Conservation (phyloP, 2,888 invertebrate genomes). For the Halictus quadricinctus region DNA sequence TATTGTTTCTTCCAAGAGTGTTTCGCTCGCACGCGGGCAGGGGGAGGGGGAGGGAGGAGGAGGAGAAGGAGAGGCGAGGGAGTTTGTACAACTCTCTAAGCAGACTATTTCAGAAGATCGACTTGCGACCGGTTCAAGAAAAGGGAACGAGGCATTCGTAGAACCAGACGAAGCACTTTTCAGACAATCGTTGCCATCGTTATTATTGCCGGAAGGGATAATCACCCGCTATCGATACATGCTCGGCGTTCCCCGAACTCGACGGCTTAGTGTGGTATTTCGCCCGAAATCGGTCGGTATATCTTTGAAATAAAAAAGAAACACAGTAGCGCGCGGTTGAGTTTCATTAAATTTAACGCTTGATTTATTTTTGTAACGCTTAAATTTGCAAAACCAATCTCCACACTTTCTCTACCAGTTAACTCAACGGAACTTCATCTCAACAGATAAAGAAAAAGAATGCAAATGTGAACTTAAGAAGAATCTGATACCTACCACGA, state of each 20-base stretch:
- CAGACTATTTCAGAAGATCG: slow-evolving; percentile 37
- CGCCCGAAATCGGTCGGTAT: neutral
- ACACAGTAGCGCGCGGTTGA: neutral
- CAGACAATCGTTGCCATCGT: slow-evolving; percentile 18
- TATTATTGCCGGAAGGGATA: slow-evolving; percentile 21
- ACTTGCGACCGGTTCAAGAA: neutral
- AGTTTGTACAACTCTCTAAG: slow-evolving; percentile 62
- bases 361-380: neutral
- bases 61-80: neutral
- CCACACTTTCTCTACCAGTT: too few species aligned
- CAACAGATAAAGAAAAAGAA: too few species aligned
- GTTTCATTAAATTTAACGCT: neutral
- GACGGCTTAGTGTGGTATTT: neutral
- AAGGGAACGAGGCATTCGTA: slow-evolving; percentile 17
- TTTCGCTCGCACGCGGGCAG: slow-evolving; percentile 18
- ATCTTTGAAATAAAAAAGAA: neutral
- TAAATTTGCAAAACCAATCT: too few species aligned
- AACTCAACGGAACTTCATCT: too few species aligned
- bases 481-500: too few species aligned
- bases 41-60: neutral
- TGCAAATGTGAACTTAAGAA: too few species aligned
- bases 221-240: neutral
- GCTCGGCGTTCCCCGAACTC: neutral
- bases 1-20: slow-evolving; percentile 57
- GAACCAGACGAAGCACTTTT: slow-evolving; percentile 17